Base-by-base conservation (phyloP, 2,888 invertebrate species). In the Drosophila flavopinicola region DNA sequence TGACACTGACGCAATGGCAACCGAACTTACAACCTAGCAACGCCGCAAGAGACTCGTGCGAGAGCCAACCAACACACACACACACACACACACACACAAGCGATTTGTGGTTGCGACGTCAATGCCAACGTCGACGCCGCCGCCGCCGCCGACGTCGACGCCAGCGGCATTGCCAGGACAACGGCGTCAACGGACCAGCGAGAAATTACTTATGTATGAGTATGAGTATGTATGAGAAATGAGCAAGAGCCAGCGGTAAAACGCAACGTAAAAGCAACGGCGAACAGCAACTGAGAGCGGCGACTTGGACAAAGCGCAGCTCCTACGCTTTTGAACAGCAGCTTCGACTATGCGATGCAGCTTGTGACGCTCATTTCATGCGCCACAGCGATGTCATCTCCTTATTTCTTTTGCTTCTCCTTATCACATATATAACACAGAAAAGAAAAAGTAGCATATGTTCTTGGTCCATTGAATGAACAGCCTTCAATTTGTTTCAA, bases 81-180 rank as follows among this genome's bases (percentile, higher is more conserved):
- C 52, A 52, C 15, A 13, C 9, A 35, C 33, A 32, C n/a, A 27
- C 39, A 13, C 29, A 9, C n/a, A n/a, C n/a, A n/a, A n/a, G n/a
- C n/a, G n/a, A n/a, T n/a, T n/a, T n/a, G n/a, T n/a, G n/a, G n/a
- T n/a, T n/a, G n/a, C n/a, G n/a, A 27, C 11, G 23, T 9, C 15
- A 24, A 57, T 24, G 32, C 42, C 39, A 37, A 57, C 48, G 37
- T 10, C 52, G 47, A 63, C 57, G 64, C 30, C 32, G 32, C 45
- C 48, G 17, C 9, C 33, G 32, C 11, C 45, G 35, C 1, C 29
- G 45, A 32, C 23, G 11, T 3, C 41, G 42, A 24, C 27, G 38
- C 11, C 41, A 37, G 30, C 48, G 51, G 17, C 42, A 58, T 59
- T 74, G 69, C 63, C 78, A 85, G 78, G 84, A 79, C 85, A 78